Percentiles rank a stretch among this genome's conserved stretches.
These are phyloP conservation scores for Tychaedon coryphoeus DNA, from an alignment of 2,113 vertebrate genomes.

Conservation along the genomic window DNA sequence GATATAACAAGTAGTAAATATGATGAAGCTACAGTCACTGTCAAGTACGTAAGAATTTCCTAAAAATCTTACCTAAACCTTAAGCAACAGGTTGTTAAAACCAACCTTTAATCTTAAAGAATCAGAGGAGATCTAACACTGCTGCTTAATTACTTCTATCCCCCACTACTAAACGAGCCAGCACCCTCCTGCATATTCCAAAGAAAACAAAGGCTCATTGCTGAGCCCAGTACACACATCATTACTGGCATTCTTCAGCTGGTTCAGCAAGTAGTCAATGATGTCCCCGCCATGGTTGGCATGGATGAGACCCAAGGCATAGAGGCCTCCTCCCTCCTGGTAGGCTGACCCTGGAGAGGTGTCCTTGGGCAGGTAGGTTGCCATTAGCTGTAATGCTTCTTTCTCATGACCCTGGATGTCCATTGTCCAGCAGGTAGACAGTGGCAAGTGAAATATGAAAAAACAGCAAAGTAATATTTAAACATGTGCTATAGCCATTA, in stretches of 20 bases:
- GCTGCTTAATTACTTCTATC: neutral
- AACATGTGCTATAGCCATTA: neutral
- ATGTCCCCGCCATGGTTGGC: constrained; percentile 98
- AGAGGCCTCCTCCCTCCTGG: constrained; percentile 96
- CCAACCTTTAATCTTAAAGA: neutral
- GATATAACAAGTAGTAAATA: neutral
- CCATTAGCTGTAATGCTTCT: constrained; percentile 96
- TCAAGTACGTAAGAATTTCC: neutral
- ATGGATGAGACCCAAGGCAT: constrained; percentile 95
- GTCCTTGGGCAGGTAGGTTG: constrained; percentile 97
- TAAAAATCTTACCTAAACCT: neutral
- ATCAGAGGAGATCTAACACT: neutral
- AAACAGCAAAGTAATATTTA: neutral
- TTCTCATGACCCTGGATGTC: constrained; percentile 91
- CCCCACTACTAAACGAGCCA: neutral
- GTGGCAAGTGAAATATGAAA: neutral
- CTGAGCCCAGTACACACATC: constrained; percentile 79
- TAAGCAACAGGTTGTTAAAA: neutral
- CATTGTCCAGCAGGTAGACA: neutral
- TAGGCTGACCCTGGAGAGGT: constrained; percentile 98
- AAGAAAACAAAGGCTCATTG: neutral
- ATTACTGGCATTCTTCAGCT: constrained; percentile 98
- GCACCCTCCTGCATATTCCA: neutral
- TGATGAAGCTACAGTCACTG: neutral
- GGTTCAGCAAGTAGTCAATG: constrained; percentile 96